These are phyloP conservation scores for Metalampra italica DNA, from an alignment of 2,888 invertebrate species.

Conservation along the genomic window DNA sequence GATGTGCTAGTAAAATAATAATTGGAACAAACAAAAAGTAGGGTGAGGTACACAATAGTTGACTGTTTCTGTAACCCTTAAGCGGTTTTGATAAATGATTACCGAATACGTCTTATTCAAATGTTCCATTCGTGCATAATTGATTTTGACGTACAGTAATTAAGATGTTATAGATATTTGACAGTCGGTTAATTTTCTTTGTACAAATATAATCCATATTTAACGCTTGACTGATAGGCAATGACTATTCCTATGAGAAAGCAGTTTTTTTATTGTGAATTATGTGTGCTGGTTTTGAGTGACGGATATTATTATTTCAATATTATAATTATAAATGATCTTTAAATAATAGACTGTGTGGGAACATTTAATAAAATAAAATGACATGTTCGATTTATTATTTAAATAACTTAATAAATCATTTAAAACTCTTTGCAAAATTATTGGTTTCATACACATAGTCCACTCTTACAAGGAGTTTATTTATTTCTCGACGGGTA, in stretches of 20 bases:
- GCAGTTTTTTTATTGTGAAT: constrained; percentile 21
- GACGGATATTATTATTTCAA: constrained; percentile 1
- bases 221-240: constrained; percentile 46
- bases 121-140: constrained; percentile 57
- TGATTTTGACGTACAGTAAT: constrained; percentile 63
- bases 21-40: constrained; percentile 13
- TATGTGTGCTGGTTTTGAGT: constrained; percentile 3
- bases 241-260: constrained; percentile 43
- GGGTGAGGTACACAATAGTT: constrained; percentile 19
- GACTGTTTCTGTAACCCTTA: constrained; percentile 27
- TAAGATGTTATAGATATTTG: constrained; percentile 48
- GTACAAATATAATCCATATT: constrained; percentile 51
- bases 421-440: too few relatives aligned
- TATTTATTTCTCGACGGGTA: too few relatives aligned
- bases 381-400: too few relatives aligned
- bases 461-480: too few relatives aligned
- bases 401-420: too few relatives aligned
- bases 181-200: constrained; percentile 47
- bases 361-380: not conserved
- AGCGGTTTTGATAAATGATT: constrained; percentile 53
- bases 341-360: not conserved
- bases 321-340: not conserved
- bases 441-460: too few relatives aligned
- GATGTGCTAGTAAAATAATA: constrained; percentile 2
- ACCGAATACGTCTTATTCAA: constrained; percentile 63